Base-by-base conservation (phyloP, 92 coral and sea anemone genomes). In the Parazoanthus darwini region DNA sequence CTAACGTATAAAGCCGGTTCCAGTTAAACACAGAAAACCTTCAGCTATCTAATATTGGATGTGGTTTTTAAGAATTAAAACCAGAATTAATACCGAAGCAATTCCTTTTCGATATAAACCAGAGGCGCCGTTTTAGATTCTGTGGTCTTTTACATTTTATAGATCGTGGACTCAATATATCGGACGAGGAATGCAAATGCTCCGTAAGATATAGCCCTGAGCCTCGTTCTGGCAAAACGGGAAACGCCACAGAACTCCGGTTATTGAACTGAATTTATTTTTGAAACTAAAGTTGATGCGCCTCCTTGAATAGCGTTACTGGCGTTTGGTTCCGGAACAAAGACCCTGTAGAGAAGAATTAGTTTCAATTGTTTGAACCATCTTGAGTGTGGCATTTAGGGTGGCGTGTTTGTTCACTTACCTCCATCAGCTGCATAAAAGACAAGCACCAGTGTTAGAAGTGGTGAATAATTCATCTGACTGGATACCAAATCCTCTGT, bases 401-500 rank as follows among this genome's bases (percentile, higher is more conserved):
- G 36, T 63, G 58, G 78, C 67, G 23, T 23, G 25, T 25, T 67
- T 83, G n/a, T 68, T 68, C 38, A 44, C 87, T n/a, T 48, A 83
- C 87, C 87, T 44, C 77, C 87, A 15, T 83, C 78, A 83, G 78
- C 87, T 43, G 77, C 50, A 75, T 25, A 44, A 26, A 44, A 70
- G 58, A 83, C 78, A 72, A 83, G 87, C 87, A 83, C 87, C 87
- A 83, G 87, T 66, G 74, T 42, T 29, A 83, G 0, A 7, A 83
- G 11, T 26, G 66, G 58, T 83, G 38, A 83, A 83, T 67, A 68
- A 83, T 83, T 83, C 87, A 83, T 83, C 74, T 83, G 77, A 70
- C 42, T 58, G 77, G 29, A 74, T 15, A 66, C 18, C 29, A 63
- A 70, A 43, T 26, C 77, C 50, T 39, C 66, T 25, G 59, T 68